A percentile compares a stretch with the other conserved stretches of the same genome.
Evolutionary conservation across 2,888 invertebrate species (phyloP).

Genomic region (Limnephilus lunatus): DNA sequence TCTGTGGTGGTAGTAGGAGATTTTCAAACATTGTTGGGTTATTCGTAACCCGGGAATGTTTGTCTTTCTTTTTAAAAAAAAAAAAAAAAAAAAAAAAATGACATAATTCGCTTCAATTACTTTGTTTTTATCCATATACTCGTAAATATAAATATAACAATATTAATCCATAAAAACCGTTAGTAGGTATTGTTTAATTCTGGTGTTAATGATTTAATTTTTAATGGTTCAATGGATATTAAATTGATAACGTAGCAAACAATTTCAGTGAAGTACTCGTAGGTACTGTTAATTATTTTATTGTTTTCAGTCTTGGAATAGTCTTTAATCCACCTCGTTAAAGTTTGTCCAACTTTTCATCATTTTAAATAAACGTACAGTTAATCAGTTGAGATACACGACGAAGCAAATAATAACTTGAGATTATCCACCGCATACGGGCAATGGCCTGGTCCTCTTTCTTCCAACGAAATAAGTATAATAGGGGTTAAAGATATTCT

Average conservation of each 20-base stretch:
- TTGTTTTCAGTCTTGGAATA: not conserved
- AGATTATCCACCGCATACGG: constrained; percentile 45
- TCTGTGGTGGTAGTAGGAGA: no score
- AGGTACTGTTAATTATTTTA: not conserved
- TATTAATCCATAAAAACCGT: no score
- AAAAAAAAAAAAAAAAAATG: no score
- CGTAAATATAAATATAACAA: no score
- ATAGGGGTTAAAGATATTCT: constrained; percentile 28
- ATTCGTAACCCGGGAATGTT: no score
- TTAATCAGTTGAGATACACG: not conserved
- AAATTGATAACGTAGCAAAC: not conserved
- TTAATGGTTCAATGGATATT: no score
- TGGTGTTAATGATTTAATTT: no score
- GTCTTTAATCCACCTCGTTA: not conserved
- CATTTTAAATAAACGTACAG: not conserved
- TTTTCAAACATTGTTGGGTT: no score
- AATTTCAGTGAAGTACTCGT: not conserved
- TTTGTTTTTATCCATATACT: no score
- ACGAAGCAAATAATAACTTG: not conserved
- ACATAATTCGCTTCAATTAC: no score
- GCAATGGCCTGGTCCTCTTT: constrained; percentile 47
- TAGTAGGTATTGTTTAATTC: no score
- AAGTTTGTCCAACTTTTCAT: not conserved
- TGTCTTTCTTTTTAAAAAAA: no score
- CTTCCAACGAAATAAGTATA: constrained; percentile 50